Evolutionary conservation across 1,140 invertebrate genomes (phyloP), one percentile per base, ranked within the genome.

Genomic region (Batillaria attramentaria): DNA sequence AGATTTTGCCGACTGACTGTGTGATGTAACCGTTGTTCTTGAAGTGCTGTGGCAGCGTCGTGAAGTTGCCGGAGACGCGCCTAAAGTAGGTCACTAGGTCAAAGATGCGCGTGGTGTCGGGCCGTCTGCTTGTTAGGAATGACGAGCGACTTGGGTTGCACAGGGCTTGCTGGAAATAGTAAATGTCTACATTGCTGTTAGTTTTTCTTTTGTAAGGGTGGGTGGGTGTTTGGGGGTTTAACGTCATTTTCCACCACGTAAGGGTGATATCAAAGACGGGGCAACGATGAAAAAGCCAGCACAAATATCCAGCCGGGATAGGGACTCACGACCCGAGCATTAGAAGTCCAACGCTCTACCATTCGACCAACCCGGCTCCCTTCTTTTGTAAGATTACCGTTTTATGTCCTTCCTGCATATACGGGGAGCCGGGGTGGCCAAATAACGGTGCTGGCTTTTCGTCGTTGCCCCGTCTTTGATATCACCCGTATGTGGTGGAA

Each of bases 1-100:
- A 50, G 10, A 50, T 24, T 50, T 50, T 50, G 24, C 46, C 10
- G 10, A 50, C 46, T 13, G 24, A 10, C 10, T 24, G 10, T 24
- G 46, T 13, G 13, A 8, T 10, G 13, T 28, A 10, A 28, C 33
- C 28, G n/a, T 10, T 13, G 83, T 95, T 91, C 91, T 95, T 97
- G 83, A 97, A 95, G 90, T 95, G 93, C 86, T 98, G 94, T 0
- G 96, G 96, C 41, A 97, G 84, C 1, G 95, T 97, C 24, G 95
- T 96, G 84, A 94, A 98, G 90, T 97, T 97, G 0, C 95, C 95
- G 60, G n/a, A n/a, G 33, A 66, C 28, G 33, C 28, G 8, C 28
- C 62, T 10, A 28, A 66, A 66, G 62, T 66, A 66, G 62, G n/a
- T n/a, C n/a, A 10, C 10, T 10, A 66, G 62, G 33, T 66, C 62